A percentile compares a stretch with the other conserved stretches of the same genome.
phyloP scores from a whole-genome alignment of 2,888 invertebrate species.

The Dinocampus coccinellae region DNA sequence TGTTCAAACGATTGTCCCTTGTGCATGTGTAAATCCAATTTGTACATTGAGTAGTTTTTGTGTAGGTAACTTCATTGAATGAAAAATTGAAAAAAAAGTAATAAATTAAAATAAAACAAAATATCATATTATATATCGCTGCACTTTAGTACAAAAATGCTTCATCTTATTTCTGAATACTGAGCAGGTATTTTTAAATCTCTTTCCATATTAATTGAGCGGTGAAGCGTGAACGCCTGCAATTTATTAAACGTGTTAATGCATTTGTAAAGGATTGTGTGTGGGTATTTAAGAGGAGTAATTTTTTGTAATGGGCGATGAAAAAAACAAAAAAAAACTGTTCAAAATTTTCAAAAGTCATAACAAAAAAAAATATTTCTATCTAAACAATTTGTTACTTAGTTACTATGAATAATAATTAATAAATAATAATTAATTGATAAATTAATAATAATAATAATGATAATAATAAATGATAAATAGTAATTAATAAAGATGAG shows the following conservation, averaged over 20 bases:
- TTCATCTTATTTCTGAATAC: slow-evolving; percentile 60
- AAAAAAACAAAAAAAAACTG: slow-evolving; percentile 26
- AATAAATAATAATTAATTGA: no score
- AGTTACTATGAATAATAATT: slow-evolving; percentile 25
- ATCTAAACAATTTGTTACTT: slow-evolving; percentile 40
- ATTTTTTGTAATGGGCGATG: slow-evolving; percentile 44
- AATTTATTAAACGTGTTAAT: slow-evolving; percentile 50
- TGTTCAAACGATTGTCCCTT: slow-evolving; percentile 48
- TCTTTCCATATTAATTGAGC: slow-evolving; percentile 54
- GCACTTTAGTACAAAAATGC: slow-evolving; percentile 68
- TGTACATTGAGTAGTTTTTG: slow-evolving; percentile 61
- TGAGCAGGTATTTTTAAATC: slow-evolving; percentile 53
- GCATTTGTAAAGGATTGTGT: slow-evolving; percentile 49
- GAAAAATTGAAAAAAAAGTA: slow-evolving; percentile 29
- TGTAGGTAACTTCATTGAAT: slow-evolving; percentile 61
- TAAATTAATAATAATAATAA: neutral
- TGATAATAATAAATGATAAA: no score
- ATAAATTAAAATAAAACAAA: slow-evolving; percentile 30
- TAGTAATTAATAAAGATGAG: slow-evolving; percentile 5
- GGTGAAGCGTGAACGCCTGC: slow-evolving; percentile 58
- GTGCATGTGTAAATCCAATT: slow-evolving; percentile 58
- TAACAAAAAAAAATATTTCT: slow-evolving; percentile 35
- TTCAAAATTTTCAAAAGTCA: slow-evolving; percentile 40
- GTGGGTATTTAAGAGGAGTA: slow-evolving; percentile 38
- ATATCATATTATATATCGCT: slow-evolving; percentile 63